Evolutionary conservation across 2,113 vertebrate genomes (phyloP).

Genomic region (Orientallactaga bullata): DNA sequence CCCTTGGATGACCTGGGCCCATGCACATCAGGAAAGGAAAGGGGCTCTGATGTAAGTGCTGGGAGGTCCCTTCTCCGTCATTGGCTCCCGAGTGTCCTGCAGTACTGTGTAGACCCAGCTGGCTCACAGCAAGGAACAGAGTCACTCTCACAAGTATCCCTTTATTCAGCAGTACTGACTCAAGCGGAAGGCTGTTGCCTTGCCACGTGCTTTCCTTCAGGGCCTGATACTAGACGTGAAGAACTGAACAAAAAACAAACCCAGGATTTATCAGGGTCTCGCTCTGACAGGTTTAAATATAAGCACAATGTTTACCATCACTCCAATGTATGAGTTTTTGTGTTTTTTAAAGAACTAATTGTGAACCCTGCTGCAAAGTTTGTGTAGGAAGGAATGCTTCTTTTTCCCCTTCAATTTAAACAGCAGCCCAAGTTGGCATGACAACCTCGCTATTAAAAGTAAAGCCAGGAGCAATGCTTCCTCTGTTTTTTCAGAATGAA

Average conservation of each 20-base stretch:
- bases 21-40: accelerated
- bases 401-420: conserved; percentile 64
- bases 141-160: not conserved
- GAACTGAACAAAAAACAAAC: not conserved
- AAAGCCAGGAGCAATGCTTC: conserved; percentile 44
- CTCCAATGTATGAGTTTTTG: conserved; percentile 24
- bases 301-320: not conserved
- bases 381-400: conserved; percentile 76
- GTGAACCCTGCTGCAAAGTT: conserved; percentile 70
- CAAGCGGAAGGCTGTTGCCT: not conserved
- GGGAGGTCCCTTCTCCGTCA: accelerated
- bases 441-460: conserved; percentile 80
- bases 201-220: not conserved
- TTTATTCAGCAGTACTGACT: not conserved
- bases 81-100: accelerated
- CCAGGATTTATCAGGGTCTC: not conserved
- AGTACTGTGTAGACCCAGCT: not conserved
- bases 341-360: conserved; percentile 64
- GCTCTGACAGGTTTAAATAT: conserved; percentile 16
- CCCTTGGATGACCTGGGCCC: not conserved
- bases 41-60: accelerated
- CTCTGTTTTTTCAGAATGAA: conserved; percentile 78
- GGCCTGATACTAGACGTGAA: not conserved
- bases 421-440: conserved; percentile 78
- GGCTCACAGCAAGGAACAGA: not conserved